These are phyloP conservation scores for Drosophila ustulata DNA, from an alignment of 2,888 invertebrate species.

Conservation along the genomic window DNA sequence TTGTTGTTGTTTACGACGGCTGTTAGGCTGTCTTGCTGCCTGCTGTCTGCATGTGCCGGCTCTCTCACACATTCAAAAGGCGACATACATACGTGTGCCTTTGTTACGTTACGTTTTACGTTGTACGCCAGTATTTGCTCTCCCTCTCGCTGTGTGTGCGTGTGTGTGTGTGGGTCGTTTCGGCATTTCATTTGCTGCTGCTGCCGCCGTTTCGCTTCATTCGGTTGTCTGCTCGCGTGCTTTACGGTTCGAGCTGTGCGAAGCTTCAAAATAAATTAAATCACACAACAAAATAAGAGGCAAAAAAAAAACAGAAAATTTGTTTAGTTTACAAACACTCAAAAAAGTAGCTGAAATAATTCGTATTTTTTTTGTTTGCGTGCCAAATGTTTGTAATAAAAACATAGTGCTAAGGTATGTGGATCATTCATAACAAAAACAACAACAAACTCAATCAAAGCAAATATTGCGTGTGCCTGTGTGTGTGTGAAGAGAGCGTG, in stretches of 20 bases:
- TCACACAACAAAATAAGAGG: neutral
- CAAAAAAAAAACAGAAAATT: conserved; percentile 7
- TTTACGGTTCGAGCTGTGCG: conserved; percentile 64
- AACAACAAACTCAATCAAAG: conserved; percentile 25
- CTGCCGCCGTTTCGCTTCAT: conserved; percentile 78
- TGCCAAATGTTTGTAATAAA: conserved; percentile 57
- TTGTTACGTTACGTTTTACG: conserved; percentile 31
- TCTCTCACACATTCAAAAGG: conserved; percentile 45
- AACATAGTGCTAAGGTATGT: conserved; percentile 58
- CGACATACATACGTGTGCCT: conserved; percentile 41
- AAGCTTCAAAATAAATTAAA: conserved; percentile 21
- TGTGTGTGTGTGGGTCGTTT: conserved; percentile 45
- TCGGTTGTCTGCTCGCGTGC: conserved; percentile 78
- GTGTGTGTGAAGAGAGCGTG: conserved; percentile 22
- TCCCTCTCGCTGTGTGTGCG: conserved; percentile 9
- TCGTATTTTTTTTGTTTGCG: conserved; percentile 16
- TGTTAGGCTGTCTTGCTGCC: too few species aligned
- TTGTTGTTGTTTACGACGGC: conserved; percentile 71
- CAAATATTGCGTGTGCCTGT: neutral
- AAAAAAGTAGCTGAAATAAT: neutral
- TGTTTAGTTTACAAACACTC: conserved; percentile 1
- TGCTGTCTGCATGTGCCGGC: conserved; percentile 56
- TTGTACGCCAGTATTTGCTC: neutral
- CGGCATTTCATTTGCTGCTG: conserved; percentile 75
- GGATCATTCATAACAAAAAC: conserved; percentile 43